Conservation (phyloP, 2,113 vertebrate species). For the Aphelocoma coerulescens region DNA sequence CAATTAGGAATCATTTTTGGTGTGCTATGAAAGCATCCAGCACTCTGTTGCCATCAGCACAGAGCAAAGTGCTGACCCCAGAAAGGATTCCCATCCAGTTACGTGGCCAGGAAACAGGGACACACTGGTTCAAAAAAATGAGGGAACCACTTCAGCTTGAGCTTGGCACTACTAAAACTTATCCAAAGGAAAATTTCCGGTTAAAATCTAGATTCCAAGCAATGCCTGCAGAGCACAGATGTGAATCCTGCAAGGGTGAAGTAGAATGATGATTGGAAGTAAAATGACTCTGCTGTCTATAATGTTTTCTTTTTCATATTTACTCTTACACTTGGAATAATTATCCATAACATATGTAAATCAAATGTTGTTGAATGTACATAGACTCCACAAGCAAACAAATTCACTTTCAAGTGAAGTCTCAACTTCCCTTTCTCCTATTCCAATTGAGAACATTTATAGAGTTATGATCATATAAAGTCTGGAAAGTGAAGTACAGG, state of each 20-base stretch:
- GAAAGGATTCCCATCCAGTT: neutral
- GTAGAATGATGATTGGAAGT: neutral
- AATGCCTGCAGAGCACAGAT: neutral
- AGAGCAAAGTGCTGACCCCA: neutral
- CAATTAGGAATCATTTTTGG: neutral
- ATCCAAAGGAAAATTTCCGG: neutral
- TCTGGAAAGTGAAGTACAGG: constrained; percentile 38
- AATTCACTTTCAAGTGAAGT: constrained; percentile 35
- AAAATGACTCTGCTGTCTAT: neutral
- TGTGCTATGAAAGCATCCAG: neutral
- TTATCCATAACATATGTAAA: constrained; percentile 40
- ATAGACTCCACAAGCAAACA: constrained; percentile 31
- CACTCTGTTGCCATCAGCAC: neutral
- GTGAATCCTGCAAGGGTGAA: neutral
- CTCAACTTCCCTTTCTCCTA: constrained; percentile 43
- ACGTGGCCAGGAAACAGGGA: neutral
- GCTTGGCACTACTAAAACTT: neutral
- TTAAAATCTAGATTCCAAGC: neutral
- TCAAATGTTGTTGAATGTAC: neutral
- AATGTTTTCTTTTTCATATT: neutral
- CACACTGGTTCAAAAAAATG: neutral
- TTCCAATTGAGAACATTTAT: constrained; percentile 36
- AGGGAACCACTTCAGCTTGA: neutral
- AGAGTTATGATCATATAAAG: constrained; percentile 22
- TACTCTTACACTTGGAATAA: neutral